A percentile compares a stretch with the other conserved stretches of the same genome.
These are phyloP conservation scores for Chironomus striatipennis DNA, from an alignment of 1,140 invertebrate genomes.

Conservation along the genomic window DNA sequence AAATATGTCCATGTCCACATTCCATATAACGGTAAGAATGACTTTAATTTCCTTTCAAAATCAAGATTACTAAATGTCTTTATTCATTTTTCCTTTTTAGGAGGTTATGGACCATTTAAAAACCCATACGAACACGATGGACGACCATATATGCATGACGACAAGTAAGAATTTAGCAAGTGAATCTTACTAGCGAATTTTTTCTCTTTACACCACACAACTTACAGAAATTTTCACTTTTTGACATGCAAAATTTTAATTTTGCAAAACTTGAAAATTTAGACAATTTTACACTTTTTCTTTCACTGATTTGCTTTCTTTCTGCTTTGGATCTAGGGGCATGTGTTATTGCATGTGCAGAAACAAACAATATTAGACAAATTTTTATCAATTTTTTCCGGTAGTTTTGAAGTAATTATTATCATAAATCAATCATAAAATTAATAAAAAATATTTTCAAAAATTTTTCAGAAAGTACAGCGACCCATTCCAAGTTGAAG, in stretches of 20 bases:
- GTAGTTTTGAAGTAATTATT: too few species aligned
- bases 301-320: background rate
- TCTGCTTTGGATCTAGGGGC: too few species aligned
- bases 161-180: background rate
- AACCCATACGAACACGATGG: constrained; percentile 10
- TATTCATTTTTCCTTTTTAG: background rate
- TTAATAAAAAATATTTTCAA: background rate
- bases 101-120: constrained; percentile 1
- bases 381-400: too few species aligned
- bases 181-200: too few species aligned
- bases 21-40: background rate
- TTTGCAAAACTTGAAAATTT: background rate
- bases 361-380: too few species aligned
- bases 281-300: background rate
- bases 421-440: too few species aligned
- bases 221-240: too few species aligned
- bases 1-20: constrained; percentile 20
- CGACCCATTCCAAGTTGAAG: background rate
- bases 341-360: too few species aligned
- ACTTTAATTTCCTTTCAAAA: background rate
- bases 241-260: background rate
- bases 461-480: background rate
- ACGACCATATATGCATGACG: constrained; percentile 15
- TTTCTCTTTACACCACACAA: too few species aligned
- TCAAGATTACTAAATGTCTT: background rate